Percentiles rank a stretch among this genome's conserved stretches.
Evolutionary conservation across 2,888 invertebrate genomes (phyloP).

Genomic region (Seira sanloemensis): DNA sequence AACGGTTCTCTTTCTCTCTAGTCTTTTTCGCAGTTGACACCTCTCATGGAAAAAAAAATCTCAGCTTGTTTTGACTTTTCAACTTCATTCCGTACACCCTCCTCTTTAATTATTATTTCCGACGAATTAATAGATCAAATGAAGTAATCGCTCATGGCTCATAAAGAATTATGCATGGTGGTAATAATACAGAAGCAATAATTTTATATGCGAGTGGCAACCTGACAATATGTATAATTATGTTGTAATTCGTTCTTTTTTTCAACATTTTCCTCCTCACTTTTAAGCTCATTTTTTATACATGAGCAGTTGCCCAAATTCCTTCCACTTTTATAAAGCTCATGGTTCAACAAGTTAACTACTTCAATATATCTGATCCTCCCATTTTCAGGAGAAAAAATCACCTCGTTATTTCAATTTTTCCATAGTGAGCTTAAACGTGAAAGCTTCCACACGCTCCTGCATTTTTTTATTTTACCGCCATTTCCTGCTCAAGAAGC

Average conservation of each 20-base stretch:
- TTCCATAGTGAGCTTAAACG: not conserved
- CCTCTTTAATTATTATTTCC: not conserved
- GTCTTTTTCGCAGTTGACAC: too few relatives aligned
- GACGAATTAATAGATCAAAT: not conserved
- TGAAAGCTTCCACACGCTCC: too few relatives aligned
- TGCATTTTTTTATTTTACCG: too few relatives aligned
- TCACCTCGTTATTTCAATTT: conserved; percentile 4
- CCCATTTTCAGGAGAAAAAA: not conserved
- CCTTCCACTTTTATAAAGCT: too few relatives aligned
- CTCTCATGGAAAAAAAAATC: too few relatives aligned
- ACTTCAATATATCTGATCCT: not conserved
- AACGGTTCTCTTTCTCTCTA: too few relatives aligned
- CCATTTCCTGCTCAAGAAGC: not conserved
- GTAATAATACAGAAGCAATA: too few relatives aligned
- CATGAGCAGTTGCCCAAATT: not conserved
- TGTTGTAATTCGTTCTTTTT: not conserved
- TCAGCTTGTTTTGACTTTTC: too few relatives aligned
- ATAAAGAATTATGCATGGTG: too few relatives aligned
- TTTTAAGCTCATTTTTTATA: too few relatives aligned
- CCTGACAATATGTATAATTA: not conserved
- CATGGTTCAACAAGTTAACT: not conserved
- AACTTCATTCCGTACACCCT: too few relatives aligned
- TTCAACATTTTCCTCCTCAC: not conserved
- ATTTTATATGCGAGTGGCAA: not conserved
- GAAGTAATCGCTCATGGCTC: not conserved